Conservation (phyloP, 2,888 invertebrate species). For the Melinopterus prodromus region DNA sequence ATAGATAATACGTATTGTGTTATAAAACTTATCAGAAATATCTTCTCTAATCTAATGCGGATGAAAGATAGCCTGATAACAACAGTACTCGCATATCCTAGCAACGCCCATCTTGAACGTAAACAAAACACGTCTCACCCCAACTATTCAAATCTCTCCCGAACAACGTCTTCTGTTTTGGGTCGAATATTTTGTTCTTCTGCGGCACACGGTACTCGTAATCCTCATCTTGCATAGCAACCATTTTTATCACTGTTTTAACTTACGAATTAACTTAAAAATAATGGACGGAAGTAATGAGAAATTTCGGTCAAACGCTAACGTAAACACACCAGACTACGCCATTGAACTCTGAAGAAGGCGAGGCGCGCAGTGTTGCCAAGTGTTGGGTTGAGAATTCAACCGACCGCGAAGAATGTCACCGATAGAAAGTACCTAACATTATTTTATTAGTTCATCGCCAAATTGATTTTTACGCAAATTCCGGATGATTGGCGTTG, state of each 20-base stretch:
- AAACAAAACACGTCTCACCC: conserved; percentile 61
- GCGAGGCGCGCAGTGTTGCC: conserved; percentile 38
- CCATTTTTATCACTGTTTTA: conserved; percentile 27
- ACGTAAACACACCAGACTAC: conserved; percentile 20
- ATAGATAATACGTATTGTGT: not conserved
- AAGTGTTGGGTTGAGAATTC: not conserved
- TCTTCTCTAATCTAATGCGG: not conserved
- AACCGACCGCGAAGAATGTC: not conserved
- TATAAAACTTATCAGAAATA: not conserved
- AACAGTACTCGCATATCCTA: not conserved
- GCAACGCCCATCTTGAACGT: conserved; percentile 24
- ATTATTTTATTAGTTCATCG: not conserved
- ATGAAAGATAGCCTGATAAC: not conserved
- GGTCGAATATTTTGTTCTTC: conserved; percentile 33
- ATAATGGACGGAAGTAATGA: conserved; percentile 31
- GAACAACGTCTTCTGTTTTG: conserved; percentile 59
- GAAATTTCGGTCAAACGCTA: not conserved
- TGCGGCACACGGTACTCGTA: conserved; percentile 26
- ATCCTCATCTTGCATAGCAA: conserved; percentile 24
- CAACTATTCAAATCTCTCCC: conserved; percentile 70
- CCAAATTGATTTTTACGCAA: not conserved
- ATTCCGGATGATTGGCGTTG: too few species aligned
- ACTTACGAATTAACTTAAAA: conserved; percentile 24
- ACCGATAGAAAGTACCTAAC: not conserved
- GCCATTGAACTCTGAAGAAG: conserved; percentile 28